These are phyloP conservation scores for Ptiloglossa arizonensis DNA, from an alignment of 1,140 invertebrate species.

Conservation along the genomic window DNA sequence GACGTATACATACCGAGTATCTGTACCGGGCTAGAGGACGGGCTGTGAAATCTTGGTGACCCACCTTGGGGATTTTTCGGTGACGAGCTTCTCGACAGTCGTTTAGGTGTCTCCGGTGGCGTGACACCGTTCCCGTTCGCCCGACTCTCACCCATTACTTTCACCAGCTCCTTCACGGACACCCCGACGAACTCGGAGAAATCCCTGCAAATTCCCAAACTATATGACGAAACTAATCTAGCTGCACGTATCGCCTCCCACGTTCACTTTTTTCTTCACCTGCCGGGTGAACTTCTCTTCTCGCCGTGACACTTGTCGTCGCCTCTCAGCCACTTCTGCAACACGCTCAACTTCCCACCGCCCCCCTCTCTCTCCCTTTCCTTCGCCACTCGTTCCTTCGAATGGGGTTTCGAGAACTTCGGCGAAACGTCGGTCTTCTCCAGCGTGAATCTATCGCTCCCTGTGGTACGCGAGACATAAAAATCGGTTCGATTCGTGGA, in stretches of 20 bases:
- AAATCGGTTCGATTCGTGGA: too few relatives aligned
- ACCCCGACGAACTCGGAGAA: conserved; percentile 88
- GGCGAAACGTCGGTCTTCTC: conserved; percentile 73
- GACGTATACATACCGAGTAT: conserved; percentile 82
- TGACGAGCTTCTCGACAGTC: conserved; percentile 84
- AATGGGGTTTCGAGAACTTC: conserved; percentile 71
- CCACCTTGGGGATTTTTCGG: conserved; percentile 83
- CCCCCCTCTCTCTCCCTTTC: conserved; percentile 79
- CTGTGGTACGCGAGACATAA: conserved; percentile 43
- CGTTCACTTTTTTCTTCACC: conserved; percentile 67
- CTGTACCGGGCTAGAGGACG: conserved; percentile 84
- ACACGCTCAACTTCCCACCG: conserved; percentile 84
- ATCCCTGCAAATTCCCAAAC: conserved; percentile 74
- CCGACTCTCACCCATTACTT: conserved; percentile 89
- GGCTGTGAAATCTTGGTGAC: conserved; percentile 82
- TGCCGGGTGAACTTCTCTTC: conserved; percentile 77
- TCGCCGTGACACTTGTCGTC: conserved; percentile 81
- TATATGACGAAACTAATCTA: conserved; percentile 41
- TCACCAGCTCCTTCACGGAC: conserved; percentile 90
- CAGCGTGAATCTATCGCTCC: conserved; percentile 60
- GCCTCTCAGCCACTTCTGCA: conserved; percentile 88
- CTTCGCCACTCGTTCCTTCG: conserved; percentile 73
- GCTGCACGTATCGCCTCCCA: neutral
- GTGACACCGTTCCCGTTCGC: conserved; percentile 90
- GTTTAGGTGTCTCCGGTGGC: conserved; percentile 87